Base-by-base conservation (phyloP, 2,888 invertebrate genomes). In the Prenolepis imparis region DNA sequence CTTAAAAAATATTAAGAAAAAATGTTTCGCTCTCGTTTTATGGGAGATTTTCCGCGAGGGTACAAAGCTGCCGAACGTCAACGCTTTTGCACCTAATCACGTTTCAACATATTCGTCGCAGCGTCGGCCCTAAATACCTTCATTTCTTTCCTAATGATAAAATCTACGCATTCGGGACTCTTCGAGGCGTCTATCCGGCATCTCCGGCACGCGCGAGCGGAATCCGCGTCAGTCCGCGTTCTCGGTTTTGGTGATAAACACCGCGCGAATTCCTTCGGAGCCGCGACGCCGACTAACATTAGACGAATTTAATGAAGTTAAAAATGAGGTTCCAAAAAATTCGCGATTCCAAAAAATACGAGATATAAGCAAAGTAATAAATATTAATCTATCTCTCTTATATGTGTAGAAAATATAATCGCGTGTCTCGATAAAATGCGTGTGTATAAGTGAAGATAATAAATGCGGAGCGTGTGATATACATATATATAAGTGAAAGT, bases 191-290 rank as follows among this genome's bases (percentile, higher is more conserved):
- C 67, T 55, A n/a, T 77, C 68, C 57, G 68, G 57, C 32, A 57
- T 70, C 28, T 78, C 44, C 44, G 70, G 59, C 59, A 59, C 72
- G 59, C 72, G 78, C 70, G 68, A 32, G 21, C 48, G 24, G 61
- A 74, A 74, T 64, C 15, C 66, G 66, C 36, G 41, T 24, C 52
- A 24, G 52, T 75, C 52, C 3, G 48, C 9, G 63, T n/a, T 66
- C 66, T 66, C 66, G 66, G 41, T 41, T 28, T 21, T 28, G 32
- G n/a, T 9, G n/a, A 41, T 67, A n/a, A 77, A 18, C 67, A 24
- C 21, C 41, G 70, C n/a, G n/a, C 44, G 44, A 70, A 70, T 78
- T 57, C 28, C 39, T 55, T 9, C n/a, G n/a, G 15, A 39, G n/a
- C n/a, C n/a, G n/a, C 3, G 21, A 5, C 41, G 18, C n/a, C n/a